Evolutionary conservation across 1,140 invertebrate species (phyloP).

Genomic region (Acarapis woodi): DNA sequence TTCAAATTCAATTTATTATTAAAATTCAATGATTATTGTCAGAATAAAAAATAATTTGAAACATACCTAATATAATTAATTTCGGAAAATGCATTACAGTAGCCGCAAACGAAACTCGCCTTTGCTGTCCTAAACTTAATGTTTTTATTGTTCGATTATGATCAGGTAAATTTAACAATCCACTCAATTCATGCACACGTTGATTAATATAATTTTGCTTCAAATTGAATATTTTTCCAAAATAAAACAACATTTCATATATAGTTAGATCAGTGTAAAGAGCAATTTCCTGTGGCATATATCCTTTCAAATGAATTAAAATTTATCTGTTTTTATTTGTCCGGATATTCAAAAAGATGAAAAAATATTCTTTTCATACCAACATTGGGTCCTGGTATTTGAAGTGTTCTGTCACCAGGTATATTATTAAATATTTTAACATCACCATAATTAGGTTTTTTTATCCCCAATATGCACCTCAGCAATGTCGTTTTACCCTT

Average conservation of each 20-base stretch:
- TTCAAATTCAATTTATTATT: background rate
- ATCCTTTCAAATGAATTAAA: too few species aligned
- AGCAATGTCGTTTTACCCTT: constrained; percentile 11
- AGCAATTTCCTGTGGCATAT: constrained; percentile 11
- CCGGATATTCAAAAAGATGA: background rate
- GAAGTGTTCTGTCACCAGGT: constrained; percentile 16
- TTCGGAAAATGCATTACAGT: constrained; percentile 74
- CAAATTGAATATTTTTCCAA: constrained; percentile 80
- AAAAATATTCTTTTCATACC: too few species aligned
- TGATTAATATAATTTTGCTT: constrained; percentile 20
- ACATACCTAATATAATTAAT: constrained; percentile 79
- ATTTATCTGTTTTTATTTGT: too few species aligned
- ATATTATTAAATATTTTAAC: constrained; percentile 16
- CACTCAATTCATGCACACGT: constrained; percentile 39
- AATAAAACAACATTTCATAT: constrained; percentile 71
- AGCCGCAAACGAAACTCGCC: constrained; percentile 65
- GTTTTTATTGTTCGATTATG: background rate
- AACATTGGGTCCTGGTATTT: constrained; percentile 18
- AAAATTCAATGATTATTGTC: constrained; percentile 13
- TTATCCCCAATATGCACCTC: constrained; percentile 6
- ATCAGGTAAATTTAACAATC: constrained; percentile 5
- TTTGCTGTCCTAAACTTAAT: constrained; percentile 51
- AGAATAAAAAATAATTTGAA: constrained; percentile 24
- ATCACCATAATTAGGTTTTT: constrained; percentile 7
- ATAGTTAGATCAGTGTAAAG: constrained; percentile 41